Percentiles rank a stretch among this genome's conserved stretches.
phyloP scores from a whole-genome alignment of 2,113 vertebrate species.

The Sinocyclocheilus grahami region DNA sequence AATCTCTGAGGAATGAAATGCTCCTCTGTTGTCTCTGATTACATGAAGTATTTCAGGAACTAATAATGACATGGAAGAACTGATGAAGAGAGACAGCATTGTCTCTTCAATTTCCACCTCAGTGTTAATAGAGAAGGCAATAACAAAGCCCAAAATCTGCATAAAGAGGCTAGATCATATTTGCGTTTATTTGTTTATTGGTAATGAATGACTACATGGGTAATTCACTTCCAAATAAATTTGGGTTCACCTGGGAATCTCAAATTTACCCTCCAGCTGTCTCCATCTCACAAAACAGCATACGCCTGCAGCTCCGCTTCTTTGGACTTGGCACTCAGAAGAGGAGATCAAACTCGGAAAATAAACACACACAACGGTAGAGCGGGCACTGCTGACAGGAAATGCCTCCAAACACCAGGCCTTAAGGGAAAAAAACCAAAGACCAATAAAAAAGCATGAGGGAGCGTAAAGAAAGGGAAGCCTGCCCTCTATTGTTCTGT shows the following conservation, averaged over 20 bases:
- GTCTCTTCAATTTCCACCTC: conserved; percentile 55
- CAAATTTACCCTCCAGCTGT: conserved; percentile 28
- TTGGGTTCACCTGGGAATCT: conserved; percentile 52
- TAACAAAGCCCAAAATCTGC: conserved; percentile 57
- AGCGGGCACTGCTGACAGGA: conserved; percentile 20
- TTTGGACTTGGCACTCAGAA: conserved; percentile 14
- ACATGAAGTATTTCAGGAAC: conserved; percentile 25
- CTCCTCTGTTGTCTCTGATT: not conserved
- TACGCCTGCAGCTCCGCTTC: not conserved
- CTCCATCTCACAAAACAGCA: not conserved
- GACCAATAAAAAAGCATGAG: conserved; percentile 56
- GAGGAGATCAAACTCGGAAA: conserved; percentile 36
- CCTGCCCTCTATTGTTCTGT: conserved; percentile 56
- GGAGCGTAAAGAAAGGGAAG: conserved; percentile 42
- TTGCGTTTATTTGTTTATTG: conserved; percentile 63
- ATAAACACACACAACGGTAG: conserved; percentile 39
- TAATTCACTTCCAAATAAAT: conserved; percentile 61
- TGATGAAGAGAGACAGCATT: not conserved
- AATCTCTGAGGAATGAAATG: not conserved
- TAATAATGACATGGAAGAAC: conserved; percentile 10
- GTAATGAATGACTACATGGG: conserved; percentile 56
- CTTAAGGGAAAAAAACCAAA: conserved; percentile 50
- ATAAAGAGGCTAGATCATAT: conserved; percentile 35
- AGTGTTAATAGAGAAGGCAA: conserved; percentile 69
- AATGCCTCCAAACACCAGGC: conserved; percentile 41